These are phyloP conservation scores for Pardosa pseudoannulata DNA, from an alignment of 2,888 invertebrate genomes.

Conservation along the genomic window DNA sequence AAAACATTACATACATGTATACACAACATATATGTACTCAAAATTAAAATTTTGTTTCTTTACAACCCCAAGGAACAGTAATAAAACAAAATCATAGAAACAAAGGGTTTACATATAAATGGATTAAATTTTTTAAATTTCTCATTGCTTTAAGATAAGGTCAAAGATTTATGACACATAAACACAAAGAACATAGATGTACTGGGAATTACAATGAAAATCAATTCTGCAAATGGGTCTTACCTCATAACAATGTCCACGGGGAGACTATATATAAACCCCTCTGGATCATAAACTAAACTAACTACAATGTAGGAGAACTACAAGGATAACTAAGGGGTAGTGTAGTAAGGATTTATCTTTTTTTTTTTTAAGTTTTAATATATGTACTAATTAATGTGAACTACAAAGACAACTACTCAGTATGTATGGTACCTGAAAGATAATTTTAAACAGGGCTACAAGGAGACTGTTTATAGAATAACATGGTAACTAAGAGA, in stretches of 20 bases:
- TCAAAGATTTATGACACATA: background rate
- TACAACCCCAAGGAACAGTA: too few species aligned
- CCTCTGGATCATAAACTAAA: slow-evolving; percentile 38
- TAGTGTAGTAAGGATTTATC: background rate
- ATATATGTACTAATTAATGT: slow-evolving; percentile 8
- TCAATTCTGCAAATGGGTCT: slow-evolving; percentile 25
- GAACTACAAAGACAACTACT: slow-evolving; percentile 8
- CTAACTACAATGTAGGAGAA: slow-evolving; percentile 61
- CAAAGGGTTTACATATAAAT: too few species aligned
- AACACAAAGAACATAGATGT: background rate
- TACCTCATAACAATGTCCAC: slow-evolving; percentile 43
- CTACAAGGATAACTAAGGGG: slow-evolving; percentile 48
- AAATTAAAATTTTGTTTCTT: too few species aligned
- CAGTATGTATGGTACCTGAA: background rate
- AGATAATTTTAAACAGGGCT: background rate
- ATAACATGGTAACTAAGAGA: background rate
- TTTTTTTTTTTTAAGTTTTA: background rate
- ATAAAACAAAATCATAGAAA: too few species aligned
- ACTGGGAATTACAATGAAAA: background rate
- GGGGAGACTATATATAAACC: slow-evolving; percentile 25
- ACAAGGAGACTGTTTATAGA: background rate
- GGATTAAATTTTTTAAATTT: too few species aligned
- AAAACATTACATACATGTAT: too few species aligned
- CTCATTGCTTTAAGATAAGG: too few species aligned
- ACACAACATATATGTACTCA: too few species aligned